Base-by-base conservation (phyloP, 2,797 vertebrate genomes). In the Pteronotus mesoamericanus region DNA sequence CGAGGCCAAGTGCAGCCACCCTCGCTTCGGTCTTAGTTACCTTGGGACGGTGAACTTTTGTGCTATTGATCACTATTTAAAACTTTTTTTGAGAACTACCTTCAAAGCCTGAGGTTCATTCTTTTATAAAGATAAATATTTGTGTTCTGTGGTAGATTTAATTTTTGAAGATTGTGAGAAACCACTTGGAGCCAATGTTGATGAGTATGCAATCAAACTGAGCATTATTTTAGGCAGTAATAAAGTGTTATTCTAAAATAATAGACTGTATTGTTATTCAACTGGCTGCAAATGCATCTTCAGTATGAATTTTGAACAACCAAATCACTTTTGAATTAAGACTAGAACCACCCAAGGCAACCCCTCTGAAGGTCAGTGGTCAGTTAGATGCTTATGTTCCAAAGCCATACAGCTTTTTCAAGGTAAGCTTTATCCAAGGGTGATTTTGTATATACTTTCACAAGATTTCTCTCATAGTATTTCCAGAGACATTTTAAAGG, bases 401-500 rank as follows among this genome's bases (percentile, higher is more conserved):
- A 88, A 91, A 75, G 39, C 3, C 51, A 55, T 48, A 48, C 32
- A 9, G 19, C 46, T 66, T 87, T 86, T 53, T 74, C n/a, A 69
- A 93, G 16, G 29, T 26, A 89, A 82, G 11, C 14, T 80, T 94
- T 55, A 69, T 22, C 16, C 29, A 78, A 9, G 18, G 7, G 0
- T 86, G 51, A 86, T 75, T 77, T 21, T 57, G 2, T 32, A 32
- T 21, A 66, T 22, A 64, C n/a, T 71, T 89, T 80, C 19, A 24
- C 19, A 24, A 75, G 44, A 68, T 3, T 88, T 69, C 22, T 75
- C 21, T 71, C 24, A 3, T 51, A 39, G 26, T 32, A 72, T 66
- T 95, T 95, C 42, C 91, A n/a, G 22, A 82, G 86, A 53, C 72
- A 72, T 24, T 34, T 61, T 39, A 59, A 94, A 89, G 55, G 44